A percentile compares a stretch with the other conserved stretches of the same genome.
These are phyloP conservation scores for Lontra canadensis DNA, from an alignment of 2,113 vertebrate species.

Conservation along the genomic window DNA sequence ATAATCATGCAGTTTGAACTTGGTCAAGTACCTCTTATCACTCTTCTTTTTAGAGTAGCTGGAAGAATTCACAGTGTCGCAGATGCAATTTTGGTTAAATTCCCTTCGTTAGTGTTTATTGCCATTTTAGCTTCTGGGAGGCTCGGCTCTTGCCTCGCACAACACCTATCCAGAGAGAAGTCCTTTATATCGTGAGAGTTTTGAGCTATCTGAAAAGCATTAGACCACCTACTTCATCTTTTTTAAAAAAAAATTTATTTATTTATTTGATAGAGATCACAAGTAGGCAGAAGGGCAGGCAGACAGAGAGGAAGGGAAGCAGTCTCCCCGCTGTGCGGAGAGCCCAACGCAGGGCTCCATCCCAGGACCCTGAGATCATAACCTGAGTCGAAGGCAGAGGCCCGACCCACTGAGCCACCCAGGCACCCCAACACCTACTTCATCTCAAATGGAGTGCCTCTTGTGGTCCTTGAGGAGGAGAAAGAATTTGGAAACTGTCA, in stretches of 20 bases:
- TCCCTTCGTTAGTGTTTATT: background rate
- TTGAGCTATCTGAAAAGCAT: background rate
- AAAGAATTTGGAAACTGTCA: constrained; percentile 58
- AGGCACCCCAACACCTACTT: background rate
- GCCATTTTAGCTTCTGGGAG: background rate
- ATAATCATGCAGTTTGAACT: background rate
- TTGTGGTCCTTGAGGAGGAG: constrained; percentile 77
- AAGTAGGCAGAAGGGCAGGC: too few relatives aligned
- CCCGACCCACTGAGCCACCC: too few relatives aligned
- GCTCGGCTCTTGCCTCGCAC: background rate
- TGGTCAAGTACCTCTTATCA: background rate
- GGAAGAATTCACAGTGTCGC: background rate
- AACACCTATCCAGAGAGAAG: background rate
- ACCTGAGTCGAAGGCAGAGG: too few relatives aligned
- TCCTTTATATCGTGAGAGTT: constrained; percentile 77
- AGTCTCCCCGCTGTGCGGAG: too few relatives aligned
- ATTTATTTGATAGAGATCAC: too few relatives aligned
- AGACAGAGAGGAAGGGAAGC: too few relatives aligned
- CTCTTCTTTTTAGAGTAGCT: background rate
- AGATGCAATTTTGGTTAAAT: background rate
- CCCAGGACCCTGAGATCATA: too few relatives aligned
- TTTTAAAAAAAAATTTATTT: too few relatives aligned
- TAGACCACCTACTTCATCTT: background rate
- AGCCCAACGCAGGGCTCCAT: too few relatives aligned
- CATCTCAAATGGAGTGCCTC: constrained; percentile 74